Evolutionary conservation across 2,113 vertebrate genomes (phyloP).

Genomic region (Machaerirhynchus nigripectus): DNA sequence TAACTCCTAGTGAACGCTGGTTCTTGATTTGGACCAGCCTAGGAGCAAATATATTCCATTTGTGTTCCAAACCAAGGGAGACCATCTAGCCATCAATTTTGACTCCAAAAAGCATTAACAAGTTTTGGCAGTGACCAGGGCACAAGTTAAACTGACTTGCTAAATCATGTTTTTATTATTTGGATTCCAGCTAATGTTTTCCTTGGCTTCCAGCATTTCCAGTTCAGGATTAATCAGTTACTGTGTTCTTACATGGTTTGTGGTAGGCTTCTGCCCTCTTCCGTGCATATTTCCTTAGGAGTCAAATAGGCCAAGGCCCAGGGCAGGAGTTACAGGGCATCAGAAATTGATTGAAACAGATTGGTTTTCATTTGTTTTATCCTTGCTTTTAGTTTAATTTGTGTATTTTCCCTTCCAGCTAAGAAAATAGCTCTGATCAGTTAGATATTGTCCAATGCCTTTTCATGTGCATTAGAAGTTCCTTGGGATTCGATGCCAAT

Average conservation of each 20-base stretch:
- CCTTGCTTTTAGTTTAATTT: slow-evolving; percentile 14
- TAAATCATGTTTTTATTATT: slow-evolving; percentile 47
- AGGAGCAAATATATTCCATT: neutral
- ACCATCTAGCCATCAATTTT: slow-evolving; percentile 48
- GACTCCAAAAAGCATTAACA: slow-evolving; percentile 55
- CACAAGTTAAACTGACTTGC: slow-evolving; percentile 30
- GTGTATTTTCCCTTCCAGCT: neutral
- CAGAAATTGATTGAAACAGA: neutral
- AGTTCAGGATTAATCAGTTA: slow-evolving; percentile 45
- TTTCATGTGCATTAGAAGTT: neutral
- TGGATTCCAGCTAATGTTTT: slow-evolving; percentile 50
- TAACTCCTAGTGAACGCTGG: slow-evolving; percentile 11
- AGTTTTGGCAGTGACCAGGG: slow-evolving; percentile 47
- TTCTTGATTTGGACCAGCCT: neutral
- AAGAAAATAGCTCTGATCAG: neutral
- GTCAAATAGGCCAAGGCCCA: neutral
- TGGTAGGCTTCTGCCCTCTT: slow-evolving; percentile 23
- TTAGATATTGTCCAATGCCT: neutral
- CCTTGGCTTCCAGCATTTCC: slow-evolving; percentile 47
- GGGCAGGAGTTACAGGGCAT: neutral
- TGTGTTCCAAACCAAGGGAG: slow-evolving; percentile 37
- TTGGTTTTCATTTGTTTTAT: neutral
- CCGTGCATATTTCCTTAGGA: slow-evolving; percentile 7
- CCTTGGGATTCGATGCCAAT: neutral
- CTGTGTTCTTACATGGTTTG: slow-evolving; percentile 1